These are phyloP conservation scores for Drosophila repletoides DNA, from an alignment of 1,140 invertebrate genomes.

Conservation along the genomic window DNA sequence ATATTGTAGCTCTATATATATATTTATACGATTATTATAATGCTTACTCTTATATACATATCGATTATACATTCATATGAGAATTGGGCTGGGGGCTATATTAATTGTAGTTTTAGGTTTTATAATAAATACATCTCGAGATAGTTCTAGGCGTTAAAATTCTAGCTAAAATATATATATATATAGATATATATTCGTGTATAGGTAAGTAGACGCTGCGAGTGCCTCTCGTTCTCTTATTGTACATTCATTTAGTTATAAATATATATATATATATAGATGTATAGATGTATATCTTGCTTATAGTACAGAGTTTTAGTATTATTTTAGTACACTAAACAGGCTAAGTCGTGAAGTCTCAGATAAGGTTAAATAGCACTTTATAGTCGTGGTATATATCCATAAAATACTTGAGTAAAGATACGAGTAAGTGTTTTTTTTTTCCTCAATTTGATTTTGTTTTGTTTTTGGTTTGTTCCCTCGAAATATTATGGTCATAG, in stretches of 20 bases:
- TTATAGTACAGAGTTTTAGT: conserved; percentile 36
- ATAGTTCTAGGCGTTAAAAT: conserved; percentile 17
- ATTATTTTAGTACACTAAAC: conserved; percentile 46
- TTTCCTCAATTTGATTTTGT: conserved; percentile 5
- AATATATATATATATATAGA: conserved; percentile 25
- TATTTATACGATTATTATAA: conserved; percentile 11
- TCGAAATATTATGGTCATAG: conserved; percentile 48
- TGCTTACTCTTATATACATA: conserved; percentile 13
- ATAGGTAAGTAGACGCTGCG: too few species aligned
- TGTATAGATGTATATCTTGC: conserved; percentile 41
- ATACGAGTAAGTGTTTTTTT: conserved; percentile 46
- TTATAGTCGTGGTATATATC: conserved; percentile 63
- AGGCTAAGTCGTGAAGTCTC: conserved; percentile 63
- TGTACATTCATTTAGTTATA: not conserved
- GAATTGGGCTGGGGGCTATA: conserved; percentile 29
- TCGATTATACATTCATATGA: conserved; percentile 20
- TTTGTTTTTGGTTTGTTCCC: conserved; percentile 52
- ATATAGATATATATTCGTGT: conserved; percentile 1
- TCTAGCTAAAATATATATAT: conserved; percentile 18
- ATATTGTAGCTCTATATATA: conserved; percentile 19
- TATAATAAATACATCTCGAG: conserved; percentile 73
- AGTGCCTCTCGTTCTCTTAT: not conserved
- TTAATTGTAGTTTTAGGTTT: conserved; percentile 26
- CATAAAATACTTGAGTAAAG: conserved; percentile 79
- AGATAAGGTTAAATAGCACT: conserved; percentile 76